Evolutionary conservation across 2,797 vertebrate species (phyloP).

Genomic region (Pitangus sulphuratus): DNA sequence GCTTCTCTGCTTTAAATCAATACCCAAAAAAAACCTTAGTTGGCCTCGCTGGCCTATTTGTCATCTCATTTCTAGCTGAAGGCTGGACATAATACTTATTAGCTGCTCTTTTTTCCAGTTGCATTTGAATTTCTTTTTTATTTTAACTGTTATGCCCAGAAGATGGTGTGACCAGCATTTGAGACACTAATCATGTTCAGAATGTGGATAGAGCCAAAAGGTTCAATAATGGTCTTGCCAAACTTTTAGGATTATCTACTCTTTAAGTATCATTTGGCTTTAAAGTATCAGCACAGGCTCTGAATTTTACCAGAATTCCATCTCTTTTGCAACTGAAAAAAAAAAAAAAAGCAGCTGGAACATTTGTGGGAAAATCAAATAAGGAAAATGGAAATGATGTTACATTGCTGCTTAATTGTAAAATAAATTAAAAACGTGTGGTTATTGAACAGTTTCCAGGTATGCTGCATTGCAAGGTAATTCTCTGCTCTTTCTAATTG

Average conservation of each 20-base stretch:
- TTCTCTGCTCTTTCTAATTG: neutral
- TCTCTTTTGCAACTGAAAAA: neutral
- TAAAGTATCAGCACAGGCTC: neutral
- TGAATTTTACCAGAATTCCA: neutral
- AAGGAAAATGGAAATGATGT: neutral
- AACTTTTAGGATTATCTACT: neutral
- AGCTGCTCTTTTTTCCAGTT: neutral
- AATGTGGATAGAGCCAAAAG: neutral
- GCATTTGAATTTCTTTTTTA: neutral
- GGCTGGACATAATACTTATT: neutral
- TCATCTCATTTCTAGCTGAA: conserved; percentile 41
- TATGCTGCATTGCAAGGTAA: neutral
- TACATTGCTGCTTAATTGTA: neutral
- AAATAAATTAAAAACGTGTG: neutral
- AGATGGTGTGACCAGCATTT: neutral
- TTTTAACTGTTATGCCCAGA: neutral
- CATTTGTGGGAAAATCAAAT: neutral
- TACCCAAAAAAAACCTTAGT: conserved; percentile 7
- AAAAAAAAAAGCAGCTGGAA: neutral
- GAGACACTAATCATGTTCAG: neutral
- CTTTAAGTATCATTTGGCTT: neutral
- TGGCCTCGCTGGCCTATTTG: conserved; percentile 37
- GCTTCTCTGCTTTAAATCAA: conserved; percentile 77
- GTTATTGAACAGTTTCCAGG: neutral
- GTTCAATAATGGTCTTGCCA: neutral